These are phyloP conservation scores for Drosophila subsilvestris DNA, from an alignment of 2,888 invertebrate genomes.

Conservation along the genomic window DNA sequence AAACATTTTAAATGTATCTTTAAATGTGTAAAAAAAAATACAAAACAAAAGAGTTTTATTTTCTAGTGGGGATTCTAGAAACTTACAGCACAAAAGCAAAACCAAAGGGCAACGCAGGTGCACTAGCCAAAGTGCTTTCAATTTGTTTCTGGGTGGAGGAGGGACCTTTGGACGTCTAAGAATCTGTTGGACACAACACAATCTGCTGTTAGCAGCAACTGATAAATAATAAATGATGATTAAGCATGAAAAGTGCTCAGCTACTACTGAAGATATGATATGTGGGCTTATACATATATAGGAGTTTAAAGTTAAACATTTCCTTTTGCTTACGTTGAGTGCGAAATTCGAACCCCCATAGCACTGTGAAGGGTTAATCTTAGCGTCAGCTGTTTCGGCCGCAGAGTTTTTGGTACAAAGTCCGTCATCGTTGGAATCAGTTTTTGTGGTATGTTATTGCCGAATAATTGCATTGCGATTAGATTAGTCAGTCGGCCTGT, in stretches of 20 bases:
- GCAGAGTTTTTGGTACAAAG: slow-evolving; percentile 16
- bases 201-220: too few species aligned
- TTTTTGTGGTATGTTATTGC: background rate
- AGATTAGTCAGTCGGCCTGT: slow-evolving; percentile 16
- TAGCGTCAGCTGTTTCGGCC: too few species aligned
- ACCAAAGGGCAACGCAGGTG: too few species aligned
- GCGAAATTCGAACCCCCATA: slow-evolving; percentile 29
- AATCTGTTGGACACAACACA: too few species aligned
- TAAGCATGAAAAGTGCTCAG: too few species aligned
- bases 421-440: slow-evolving; percentile 14
- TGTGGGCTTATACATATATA: too few species aligned
- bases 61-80: slow-evolving; percentile 6
- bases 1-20: slow-evolving; percentile 80
- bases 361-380: background rate
- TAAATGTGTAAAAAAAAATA: slow-evolving; percentile 64
- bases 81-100: background rate
- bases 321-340: background rate
- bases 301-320: too few species aligned
- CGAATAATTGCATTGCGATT: slow-evolving; percentile 35
- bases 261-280: too few species aligned
- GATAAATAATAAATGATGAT: too few species aligned
- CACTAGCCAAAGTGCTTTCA: too few species aligned
- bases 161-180: too few species aligned
- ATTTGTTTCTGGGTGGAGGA: too few species aligned
- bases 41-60: slow-evolving; percentile 37